Base-by-base conservation (phyloP, 2,113 vertebrate species). In the Notarius quadriscutis region DNA sequence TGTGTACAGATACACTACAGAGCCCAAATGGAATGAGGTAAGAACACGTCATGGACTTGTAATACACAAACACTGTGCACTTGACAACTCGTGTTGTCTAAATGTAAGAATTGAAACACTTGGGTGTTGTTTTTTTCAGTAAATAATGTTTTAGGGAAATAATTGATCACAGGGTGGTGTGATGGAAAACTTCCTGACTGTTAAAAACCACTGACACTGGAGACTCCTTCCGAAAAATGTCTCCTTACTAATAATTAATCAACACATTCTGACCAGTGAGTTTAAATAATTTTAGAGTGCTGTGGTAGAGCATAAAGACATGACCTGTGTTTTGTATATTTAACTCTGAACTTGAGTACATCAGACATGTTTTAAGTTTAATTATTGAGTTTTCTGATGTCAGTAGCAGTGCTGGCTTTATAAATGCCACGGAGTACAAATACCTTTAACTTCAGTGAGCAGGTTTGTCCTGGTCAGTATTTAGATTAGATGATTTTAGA, bases 1-100 rank as follows among this genome's bases (percentile, higher is more conserved):
- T 58, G 98, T 99, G 65, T 99, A 99, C 93, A 95, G 98, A 88
- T 98, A 99, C 91, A 99, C 98, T 0, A 95, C 97, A 0, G 98
- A 99, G 90, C 98, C 98, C 78, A 99, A 98, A 91, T 99, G 98
- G 98, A 99, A 99, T 0, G 98, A 99, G 97, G 98, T 99, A 67
- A 93, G 95, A 86, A 6, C 20, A 25, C 4, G n/a, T 81, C 48
- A 4, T 30, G 14, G 34, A 48, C 8, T 4, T 71, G 22, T 17
- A 60, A n/a, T 69, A 67, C 30, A 85, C 60, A 53, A 20, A 51
- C 74, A 50, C 34, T 48, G 10, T 53, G 50, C 4, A 7, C 48
- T 7, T 53, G 10, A 78, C 53, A 79, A 18, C 77, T n/a, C 1
- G 14, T 18, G 30, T 72, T 2, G 22, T 50, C 18, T 22, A 25